Evolutionary conservation across 2,113 vertebrate species (phyloP), one percentile per base, ranked within the genome.

Genomic region (Aplodontia rufa): DNA sequence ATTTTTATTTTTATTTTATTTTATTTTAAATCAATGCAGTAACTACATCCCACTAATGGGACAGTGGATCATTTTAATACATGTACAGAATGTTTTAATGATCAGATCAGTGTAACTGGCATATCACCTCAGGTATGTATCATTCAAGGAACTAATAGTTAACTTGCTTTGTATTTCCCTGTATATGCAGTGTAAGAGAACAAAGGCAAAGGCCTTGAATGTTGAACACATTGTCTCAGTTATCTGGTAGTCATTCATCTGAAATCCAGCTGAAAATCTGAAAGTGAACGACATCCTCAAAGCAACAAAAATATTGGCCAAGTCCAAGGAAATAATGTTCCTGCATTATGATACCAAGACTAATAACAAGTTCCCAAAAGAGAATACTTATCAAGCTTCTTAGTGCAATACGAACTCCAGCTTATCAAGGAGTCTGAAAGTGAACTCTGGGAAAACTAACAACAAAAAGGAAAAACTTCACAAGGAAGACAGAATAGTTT

Each of bases 221-320:
- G 22, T 8, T 22, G 14, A 85, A 30, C 9, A 9, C 8, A 60
- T 24, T 19, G 19, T 69, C 76, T 95, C 47, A 60, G 32, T 78
- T 85, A 90, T n/a, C 32, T 81, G 58, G n/a, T 11, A 55, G 71
- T 45, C 37, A 58, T 14, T 80, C 76, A 71, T 58, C n/a, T 91
- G 82, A 93, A 94, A 97, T 28, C n/a, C n/a, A 72, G 75, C 9
- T 84, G 12, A 22, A 92, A 94, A 83, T 7, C 7, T 42, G 30
- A 71, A 81, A 76, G 40, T 83, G 55, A 94, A 84, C 19, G 75
- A 60, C 0, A 80, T 35, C 7, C 6, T 71, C 35, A 47, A 62
- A 62, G 47, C 6, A 93, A 47, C 26, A 35, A 91, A 91, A 82
- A 87, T 6, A 37, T 85, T 40, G 37, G 37, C 28, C n/a, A 79